Evolutionary conservation across 2,797 vertebrate genomes (phyloP), one percentile per base, ranked within the genome.

Genomic region (Atherinosoma microstoma): DNA sequence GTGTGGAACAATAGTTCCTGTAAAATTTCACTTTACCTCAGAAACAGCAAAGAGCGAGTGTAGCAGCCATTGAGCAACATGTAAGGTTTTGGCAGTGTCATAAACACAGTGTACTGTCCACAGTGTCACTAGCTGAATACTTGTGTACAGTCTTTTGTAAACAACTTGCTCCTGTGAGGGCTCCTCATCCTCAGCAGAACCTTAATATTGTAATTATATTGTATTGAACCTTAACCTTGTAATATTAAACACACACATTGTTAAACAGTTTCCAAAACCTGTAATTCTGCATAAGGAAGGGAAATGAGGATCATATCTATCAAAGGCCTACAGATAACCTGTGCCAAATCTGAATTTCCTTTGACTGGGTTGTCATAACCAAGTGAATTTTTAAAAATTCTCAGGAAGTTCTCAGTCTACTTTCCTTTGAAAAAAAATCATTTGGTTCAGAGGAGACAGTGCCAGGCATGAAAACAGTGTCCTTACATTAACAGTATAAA

Each of bases 331-430:
- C 0, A 3, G 4, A 53, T 38, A 16, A 75, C 67, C 64, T 68
- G 60, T 66, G 69, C 58, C 67, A 80, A 64, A 70, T 34, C 63
- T 64, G 6, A 62, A 63, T 57, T 35, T 12, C 6, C 24, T 29
- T 57, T 24, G 13, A 4, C 15, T 32, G 7, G 18, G 10, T 10
- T 67, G 30, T 57, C 20, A 30, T 6, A 18, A 58, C 57, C 63
- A 76, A 75, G 68, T 64, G 0, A 66, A 27, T 18, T 13, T 40
- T 7, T 4, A 38, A 54, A 54, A 8, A 66, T 47, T 16, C 51
- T 63, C 35, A 24, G 38, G 22, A 45, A 12, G 58, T 42, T 51
- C 20, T 64, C 61, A 15, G n/a, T 38, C 59, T 29, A 3, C 1
- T 54, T 38, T 61, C 18, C 38, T 63, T 18, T 12, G 11, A 40